Evolutionary conservation across 2,113 vertebrate species (phyloP).

Genomic region (Lonchura striata): DNA sequence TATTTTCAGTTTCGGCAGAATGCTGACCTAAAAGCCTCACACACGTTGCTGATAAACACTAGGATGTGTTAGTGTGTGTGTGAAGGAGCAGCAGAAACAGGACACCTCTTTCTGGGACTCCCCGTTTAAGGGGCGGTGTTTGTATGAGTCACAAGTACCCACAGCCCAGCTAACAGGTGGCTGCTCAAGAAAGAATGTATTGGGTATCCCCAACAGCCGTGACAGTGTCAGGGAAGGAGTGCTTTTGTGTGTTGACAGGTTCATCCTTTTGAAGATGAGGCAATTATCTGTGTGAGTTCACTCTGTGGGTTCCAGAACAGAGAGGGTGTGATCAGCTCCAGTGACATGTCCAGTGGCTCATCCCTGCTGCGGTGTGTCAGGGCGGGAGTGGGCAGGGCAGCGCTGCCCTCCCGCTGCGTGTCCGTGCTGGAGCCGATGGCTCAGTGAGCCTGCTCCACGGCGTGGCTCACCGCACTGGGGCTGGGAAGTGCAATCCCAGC

Average conservation of each 20-base stretch:
- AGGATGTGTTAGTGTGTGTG: not conserved
- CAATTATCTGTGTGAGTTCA: conserved; percentile 58
- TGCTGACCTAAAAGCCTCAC: not conserved
- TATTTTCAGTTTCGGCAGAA: not conserved
- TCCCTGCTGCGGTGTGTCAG: conserved; percentile 1
- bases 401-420: not conserved
- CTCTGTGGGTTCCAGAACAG: not conserved
- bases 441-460: conserved; percentile 30
- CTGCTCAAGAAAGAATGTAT: not conserved
- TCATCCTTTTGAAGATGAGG: conserved; percentile 54
- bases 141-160: not conserved
- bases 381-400: not conserved
- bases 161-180: not conserved
- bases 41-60: not conserved
- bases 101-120: not conserved
- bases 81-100: not conserved
- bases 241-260: conserved; percentile 17
- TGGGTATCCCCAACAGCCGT: not conserved
- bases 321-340: not conserved
- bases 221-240: conserved; percentile 8
- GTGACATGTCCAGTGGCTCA: not conserved
- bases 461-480: not conserved
- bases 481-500: not conserved
- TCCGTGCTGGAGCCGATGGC: not conserved
- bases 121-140: not conserved